phyloP scores from a whole-genome alignment of 2,113 vertebrate species.

The Dipodomys merriami region DNA sequence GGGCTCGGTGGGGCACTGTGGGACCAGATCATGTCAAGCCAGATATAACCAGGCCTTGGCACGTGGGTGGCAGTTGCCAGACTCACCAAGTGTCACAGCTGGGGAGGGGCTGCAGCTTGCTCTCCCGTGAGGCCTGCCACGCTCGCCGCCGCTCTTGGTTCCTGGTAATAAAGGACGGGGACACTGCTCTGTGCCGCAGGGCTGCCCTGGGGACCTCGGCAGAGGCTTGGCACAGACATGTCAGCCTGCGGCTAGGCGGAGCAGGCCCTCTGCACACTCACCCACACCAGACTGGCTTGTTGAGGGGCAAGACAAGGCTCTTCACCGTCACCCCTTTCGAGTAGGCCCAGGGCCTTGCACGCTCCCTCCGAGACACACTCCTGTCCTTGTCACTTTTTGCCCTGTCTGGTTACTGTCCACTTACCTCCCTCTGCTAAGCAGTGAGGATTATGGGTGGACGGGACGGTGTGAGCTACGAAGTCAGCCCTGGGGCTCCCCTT shows the following conservation, averaged over 20 bases:
- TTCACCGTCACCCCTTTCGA: no score
- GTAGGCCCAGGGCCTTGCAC: no score
- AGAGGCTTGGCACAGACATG: neutral
- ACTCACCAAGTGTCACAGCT: conserved; percentile 96
- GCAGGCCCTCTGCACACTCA: neutral
- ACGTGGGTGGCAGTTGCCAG: neutral
- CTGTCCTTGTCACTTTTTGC: neutral
- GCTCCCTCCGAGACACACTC: neutral
- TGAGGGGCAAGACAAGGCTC: neutral
- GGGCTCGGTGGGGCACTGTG: conserved; percentile 89
- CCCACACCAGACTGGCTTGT: neutral
- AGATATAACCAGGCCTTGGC: rapidly evolving
- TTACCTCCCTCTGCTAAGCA: no score
- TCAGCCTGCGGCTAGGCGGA: no score
- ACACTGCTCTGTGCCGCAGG: conserved; percentile 76
- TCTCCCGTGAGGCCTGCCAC: conserved; percentile 90
- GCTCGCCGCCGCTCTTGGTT: conserved; percentile 92
- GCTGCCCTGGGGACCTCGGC: neutral
- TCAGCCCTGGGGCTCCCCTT: no score
- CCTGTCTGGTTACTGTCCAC: neutral
- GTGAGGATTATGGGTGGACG: no score
- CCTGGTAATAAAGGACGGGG: conserved; percentile 91
- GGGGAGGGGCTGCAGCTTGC: conserved; percentile 93
- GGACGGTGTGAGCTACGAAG: no score
- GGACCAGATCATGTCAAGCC: neutral